These are phyloP conservation scores for Pardosa pseudoannulata DNA, from an alignment of 2,888 invertebrate species.

Conservation along the genomic window DNA sequence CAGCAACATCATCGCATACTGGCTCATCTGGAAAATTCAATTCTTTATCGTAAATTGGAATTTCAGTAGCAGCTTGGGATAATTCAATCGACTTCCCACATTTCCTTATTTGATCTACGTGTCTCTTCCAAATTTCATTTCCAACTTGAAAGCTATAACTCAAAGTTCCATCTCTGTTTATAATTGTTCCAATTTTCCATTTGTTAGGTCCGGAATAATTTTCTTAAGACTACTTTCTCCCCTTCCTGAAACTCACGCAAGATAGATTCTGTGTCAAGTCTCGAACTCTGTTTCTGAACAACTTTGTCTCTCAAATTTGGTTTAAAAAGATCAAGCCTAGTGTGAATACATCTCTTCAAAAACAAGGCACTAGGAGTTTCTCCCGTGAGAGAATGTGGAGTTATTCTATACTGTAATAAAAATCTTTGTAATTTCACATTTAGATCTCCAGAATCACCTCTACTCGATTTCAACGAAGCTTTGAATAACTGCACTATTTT, in stretches of 20 bases:
- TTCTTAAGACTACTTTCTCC: constrained; percentile 73
- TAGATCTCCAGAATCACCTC: constrained; percentile 49
- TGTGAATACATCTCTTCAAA: constrained; percentile 60
- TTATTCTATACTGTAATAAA: constrained; percentile 44
- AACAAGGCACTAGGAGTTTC: constrained; percentile 47
- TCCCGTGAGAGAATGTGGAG: constrained; percentile 42
- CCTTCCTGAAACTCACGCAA: constrained; percentile 55
- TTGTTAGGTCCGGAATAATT: constrained; percentile 46
- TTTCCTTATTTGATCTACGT: constrained; percentile 45
- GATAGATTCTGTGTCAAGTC: constrained; percentile 47
- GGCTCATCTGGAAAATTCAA: constrained; percentile 44
- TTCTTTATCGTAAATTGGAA: constrained; percentile 42
- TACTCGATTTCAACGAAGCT: constrained; percentile 45
- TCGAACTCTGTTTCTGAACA: constrained; percentile 24
- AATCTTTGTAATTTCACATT: too few species aligned
- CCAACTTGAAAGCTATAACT: constrained; percentile 37
- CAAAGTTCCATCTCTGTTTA: constrained; percentile 38
- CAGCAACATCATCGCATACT: constrained; percentile 46
- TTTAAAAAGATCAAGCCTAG: too few species aligned
- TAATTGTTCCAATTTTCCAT: constrained; percentile 45
- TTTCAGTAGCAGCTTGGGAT: constrained; percentile 46
- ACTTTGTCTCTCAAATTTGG: constrained; percentile 67
- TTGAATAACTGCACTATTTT: constrained; percentile 72
- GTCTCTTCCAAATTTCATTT: constrained; percentile 45
- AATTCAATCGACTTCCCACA: constrained; percentile 46